These are phyloP conservation scores for Prochilodus magdalenae DNA, from an alignment of 2,113 vertebrate genomes.

Conservation along the genomic window DNA sequence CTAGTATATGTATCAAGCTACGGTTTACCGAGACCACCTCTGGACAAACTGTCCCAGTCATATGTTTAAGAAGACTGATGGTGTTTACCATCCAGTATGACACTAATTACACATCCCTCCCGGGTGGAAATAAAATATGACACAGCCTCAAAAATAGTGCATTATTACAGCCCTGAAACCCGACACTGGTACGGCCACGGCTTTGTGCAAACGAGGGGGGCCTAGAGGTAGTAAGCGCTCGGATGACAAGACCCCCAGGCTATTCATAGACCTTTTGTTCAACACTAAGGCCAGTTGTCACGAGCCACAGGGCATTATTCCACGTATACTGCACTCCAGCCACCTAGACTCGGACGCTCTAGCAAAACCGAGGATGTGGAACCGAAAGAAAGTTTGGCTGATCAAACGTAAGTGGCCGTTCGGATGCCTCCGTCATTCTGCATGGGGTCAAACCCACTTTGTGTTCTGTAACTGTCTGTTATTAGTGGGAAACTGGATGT, in stretches of 20 bases:
- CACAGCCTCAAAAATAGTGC: constrained; percentile 59
- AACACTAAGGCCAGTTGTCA: constrained; percentile 22
- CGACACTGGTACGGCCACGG: constrained; percentile 48
- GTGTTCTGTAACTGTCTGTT: not conserved
- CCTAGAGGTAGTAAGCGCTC: constrained; percentile 24
- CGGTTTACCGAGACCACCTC: not conserved
- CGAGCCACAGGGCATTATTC: constrained; percentile 6
- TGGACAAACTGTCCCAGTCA: not conserved
- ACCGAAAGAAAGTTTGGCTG: constrained; percentile 67
- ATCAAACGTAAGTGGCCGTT: constrained; percentile 71
- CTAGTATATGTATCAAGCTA: not conserved
- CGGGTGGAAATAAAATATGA: constrained; percentile 16
- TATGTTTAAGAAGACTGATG: not conserved
- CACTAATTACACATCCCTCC: not conserved
- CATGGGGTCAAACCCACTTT: not conserved
- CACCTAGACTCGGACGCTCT: not conserved
- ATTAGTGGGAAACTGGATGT: not conserved
- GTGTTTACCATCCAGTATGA: not conserved
- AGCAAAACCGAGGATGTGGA: constrained; percentile 52
- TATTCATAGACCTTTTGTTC: constrained; percentile 68
- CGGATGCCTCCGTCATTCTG: constrained; percentile 14
- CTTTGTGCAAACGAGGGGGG: constrained; percentile 24
- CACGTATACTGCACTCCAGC: not conserved
- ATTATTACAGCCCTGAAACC: constrained; percentile 60
- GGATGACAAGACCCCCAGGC: constrained; percentile 26